Evolutionary conservation across 2,113 vertebrate species (phyloP), one percentile per base, ranked within the genome.

Genomic region (Otis tarda): DNA sequence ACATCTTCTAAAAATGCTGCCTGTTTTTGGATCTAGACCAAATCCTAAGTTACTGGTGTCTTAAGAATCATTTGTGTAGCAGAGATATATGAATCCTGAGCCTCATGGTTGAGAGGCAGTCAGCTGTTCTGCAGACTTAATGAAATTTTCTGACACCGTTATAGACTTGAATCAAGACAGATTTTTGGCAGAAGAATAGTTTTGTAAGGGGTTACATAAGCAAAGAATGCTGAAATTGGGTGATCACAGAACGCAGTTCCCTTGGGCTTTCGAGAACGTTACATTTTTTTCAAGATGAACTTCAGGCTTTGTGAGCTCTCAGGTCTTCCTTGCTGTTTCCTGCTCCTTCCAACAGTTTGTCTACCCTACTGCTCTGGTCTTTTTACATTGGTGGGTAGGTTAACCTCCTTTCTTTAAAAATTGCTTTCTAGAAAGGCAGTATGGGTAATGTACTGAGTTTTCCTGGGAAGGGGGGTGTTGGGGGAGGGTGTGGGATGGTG

Each of bases 151-250:
- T 93, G 82, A 86, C 56, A 89, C 64, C 17, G 30, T 89, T 90
- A 43, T 37, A 90, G 43, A 64, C 85, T 88, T 88, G 78, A 93
- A 88, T 55, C 49, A 63, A 90, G 94, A 71, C 24, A 74, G 50
- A 33, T 75, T 90, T 95, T 92, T 94, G 85, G 41, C 89, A 89
- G 77, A 71, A 78, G 27, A 67, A 57, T 70, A 92, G 63, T 73
- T 96, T 50, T 87, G 28, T 90, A 65, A 83, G 52, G 52, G 37
- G 24, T 97, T 92, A 83, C 57, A n/a, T 90, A 83, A 94, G 70
- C 61, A 81, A 83, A 82, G 57, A 71, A 45, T 59, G 35, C 35
- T 56, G 47, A 83, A 77, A 70, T 68, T 63, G 76, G 49, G 52
- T 82, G 61, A 94, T 95, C 53, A 17, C 4, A 82, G 65, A 86